Conservation (phyloP, 2,797 vertebrate species). For the Bryconaethiops microstoma region DNA sequence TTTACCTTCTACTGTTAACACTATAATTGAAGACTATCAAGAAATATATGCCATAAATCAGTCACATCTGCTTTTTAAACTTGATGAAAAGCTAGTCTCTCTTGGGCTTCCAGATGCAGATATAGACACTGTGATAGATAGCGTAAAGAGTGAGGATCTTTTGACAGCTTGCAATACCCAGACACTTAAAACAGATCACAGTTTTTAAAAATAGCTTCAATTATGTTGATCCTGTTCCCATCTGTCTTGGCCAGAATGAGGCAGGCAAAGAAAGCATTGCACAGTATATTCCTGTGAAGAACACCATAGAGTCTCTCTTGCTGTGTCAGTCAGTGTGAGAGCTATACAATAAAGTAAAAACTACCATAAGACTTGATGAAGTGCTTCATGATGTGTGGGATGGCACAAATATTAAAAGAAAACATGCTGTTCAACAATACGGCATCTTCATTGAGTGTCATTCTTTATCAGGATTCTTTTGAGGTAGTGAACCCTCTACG, state of each 20-base stretch:
- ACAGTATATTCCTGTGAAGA: too few relatives aligned
- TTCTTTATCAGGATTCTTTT: too few relatives aligned
- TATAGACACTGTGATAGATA: slow-evolving; percentile 19
- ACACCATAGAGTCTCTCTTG: too few relatives aligned
- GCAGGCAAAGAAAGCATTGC: slow-evolving; percentile 48
- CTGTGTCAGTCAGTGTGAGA: too few relatives aligned
- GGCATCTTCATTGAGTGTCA: too few relatives aligned
- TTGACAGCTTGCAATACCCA: slow-evolving; percentile 15
- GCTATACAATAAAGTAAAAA: too few relatives aligned
- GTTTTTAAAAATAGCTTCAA: slow-evolving; percentile 36
- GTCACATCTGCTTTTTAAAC: slow-evolving; percentile 41
- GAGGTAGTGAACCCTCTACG: too few relatives aligned
- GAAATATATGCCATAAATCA: slow-evolving; percentile 37
- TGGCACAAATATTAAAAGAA: too few relatives aligned
- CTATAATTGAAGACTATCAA: slow-evolving; percentile 34
- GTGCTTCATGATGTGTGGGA: too few relatives aligned
- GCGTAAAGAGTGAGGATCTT: slow-evolving; percentile 5
- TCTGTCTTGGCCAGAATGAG: slow-evolving; percentile 42
- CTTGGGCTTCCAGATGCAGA: slow-evolving; percentile 15
- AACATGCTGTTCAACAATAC: too few relatives aligned
- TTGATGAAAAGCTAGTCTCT: slow-evolving; percentile 24
- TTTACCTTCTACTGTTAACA: slow-evolving; percentile 13
- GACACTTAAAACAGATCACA: slow-evolving; percentile 20
- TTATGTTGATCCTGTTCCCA: slow-evolving; percentile 20
- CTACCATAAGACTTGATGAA: too few relatives aligned